Percentiles rank a stretch among this genome's conserved stretches.
These are phyloP conservation scores for Cetonia aurata DNA, from an alignment of 2,888 invertebrate species.

Conservation along the genomic window DNA sequence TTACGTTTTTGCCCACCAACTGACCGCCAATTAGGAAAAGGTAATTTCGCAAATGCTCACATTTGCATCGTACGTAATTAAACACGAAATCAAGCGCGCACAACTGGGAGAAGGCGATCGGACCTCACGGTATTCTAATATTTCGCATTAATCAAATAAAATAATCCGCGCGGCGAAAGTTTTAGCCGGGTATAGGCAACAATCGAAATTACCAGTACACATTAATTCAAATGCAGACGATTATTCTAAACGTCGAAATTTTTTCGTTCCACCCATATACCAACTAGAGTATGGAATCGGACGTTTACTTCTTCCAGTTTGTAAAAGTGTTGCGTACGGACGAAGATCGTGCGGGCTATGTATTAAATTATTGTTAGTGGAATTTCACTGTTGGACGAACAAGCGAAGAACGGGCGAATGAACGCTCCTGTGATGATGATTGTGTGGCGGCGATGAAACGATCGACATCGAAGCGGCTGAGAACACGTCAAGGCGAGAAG, in stretches of 20 bases:
- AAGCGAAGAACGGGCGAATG: too few relatives aligned
- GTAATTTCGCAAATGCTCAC: not conserved
- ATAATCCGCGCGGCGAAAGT: constrained; percentile 27
- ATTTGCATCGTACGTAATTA: constrained; percentile 7
- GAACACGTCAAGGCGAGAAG: constrained; percentile 7
- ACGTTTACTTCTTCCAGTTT: constrained; percentile 16
- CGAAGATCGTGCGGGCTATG: not conserved
- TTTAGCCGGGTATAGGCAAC: constrained; percentile 2
- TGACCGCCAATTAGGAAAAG: not conserved
- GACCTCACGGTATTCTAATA: constrained; percentile 5
- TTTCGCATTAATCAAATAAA: constrained; percentile 6
- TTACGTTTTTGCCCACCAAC: not conserved
- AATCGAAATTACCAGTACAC: constrained; percentile 18
- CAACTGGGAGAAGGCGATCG: not conserved
- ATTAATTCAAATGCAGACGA: constrained; percentile 26
- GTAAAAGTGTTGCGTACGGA: not conserved
- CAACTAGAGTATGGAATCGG: constrained; percentile 38
- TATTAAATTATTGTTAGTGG: constrained; percentile 1
- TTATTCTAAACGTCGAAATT: constrained; percentile 40
- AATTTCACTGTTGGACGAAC: constrained; percentile 9
- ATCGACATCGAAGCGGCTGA: not conserved
- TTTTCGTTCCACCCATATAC: constrained; percentile 42
- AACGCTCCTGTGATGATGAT: not conserved
- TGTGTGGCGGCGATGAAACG: not conserved
- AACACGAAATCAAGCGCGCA: too few relatives aligned